Base-by-base conservation (phyloP, 2,888 invertebrate species). In the Drosophila sordidula region DNA sequence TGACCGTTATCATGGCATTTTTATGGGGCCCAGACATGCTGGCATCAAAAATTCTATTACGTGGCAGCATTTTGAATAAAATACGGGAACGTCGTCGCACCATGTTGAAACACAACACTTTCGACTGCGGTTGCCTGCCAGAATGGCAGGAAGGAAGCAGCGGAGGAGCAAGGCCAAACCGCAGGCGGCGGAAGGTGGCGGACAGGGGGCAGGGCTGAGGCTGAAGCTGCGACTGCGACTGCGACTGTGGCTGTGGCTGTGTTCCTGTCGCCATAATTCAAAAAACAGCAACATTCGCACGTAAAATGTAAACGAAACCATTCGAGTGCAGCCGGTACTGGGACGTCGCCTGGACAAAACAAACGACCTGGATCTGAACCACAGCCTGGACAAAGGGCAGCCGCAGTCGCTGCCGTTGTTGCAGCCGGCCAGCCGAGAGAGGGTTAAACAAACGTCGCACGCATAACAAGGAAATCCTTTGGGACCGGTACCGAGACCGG, bases 241-340 rank as follows among this genome's bases (percentile, higher is more conserved):
- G 18, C 9, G 50, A 6, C 50, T 44, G 42, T 14, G 49, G 25
- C 50, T 55, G 72, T 66, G 78, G 57, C 70, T 78, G 70, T 72
- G 87, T 87, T 89, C 79, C 85, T 86, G 85, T 86, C 85, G 88
- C 86, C 89, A 86, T 86, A 86, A 86, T 87, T 86, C 85, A 86
- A 86, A 86, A 85, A 85, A 89, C 85, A 86, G 89, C 86, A 85
- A 86, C 89, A 86, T 89, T 86, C 88, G 89, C 85, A 86, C 85
- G 85, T 86, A 72, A 86, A 86, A 86, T 89, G 85, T 86, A 89
- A 86, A 81, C 85, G 88, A 86, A 86, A 86, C 85, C 85, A 89
- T 86, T 89, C 76, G 84, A 84, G 84, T 87, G 89, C 89, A 89
- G 69, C 58, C 64, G 39, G 61, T 26, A 50, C 39, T 32, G 39